phyloP scores from a whole-genome alignment of 2,797 vertebrate genomes.

The Sciurus vulgaris region DNA sequence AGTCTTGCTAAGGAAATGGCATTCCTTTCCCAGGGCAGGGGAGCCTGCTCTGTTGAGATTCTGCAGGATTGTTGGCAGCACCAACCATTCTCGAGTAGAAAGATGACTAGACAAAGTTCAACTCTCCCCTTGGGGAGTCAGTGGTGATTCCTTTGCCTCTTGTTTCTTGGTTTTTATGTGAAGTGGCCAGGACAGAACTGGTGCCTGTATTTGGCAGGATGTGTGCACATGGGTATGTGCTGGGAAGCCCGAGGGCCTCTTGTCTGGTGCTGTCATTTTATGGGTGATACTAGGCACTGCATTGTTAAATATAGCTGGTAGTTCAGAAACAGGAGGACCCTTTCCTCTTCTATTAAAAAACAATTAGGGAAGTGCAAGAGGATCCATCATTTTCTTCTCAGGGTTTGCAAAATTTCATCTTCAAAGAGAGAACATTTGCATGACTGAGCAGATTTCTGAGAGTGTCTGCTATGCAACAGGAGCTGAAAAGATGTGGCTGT shows the following conservation, averaged over 20 bases:
- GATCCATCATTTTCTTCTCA: background rate
- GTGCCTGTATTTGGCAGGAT: background rate
- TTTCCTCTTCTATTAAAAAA: background rate
- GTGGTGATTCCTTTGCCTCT: background rate
- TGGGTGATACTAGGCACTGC: no score
- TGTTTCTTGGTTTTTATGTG: background rate
- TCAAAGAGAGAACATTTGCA: background rate
- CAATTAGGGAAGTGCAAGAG: background rate
- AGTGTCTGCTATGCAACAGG: background rate
- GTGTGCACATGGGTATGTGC: accelerated
- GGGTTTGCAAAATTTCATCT: background rate
- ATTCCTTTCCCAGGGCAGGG: background rate
- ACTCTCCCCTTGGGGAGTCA: background rate
- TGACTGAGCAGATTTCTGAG: background rate
- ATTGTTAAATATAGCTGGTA: background rate
- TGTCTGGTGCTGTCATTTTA: background rate
- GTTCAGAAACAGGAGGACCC: background rate
- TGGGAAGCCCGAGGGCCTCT: background rate
- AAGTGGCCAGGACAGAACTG: background rate
- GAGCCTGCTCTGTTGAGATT: background rate
- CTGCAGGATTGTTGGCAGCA: background rate
- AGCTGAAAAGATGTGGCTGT: background rate
- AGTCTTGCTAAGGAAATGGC: background rate
- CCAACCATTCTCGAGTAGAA: background rate
- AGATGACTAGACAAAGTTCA: background rate